Evolutionary conservation across 2,888 invertebrate species (phyloP).

Genomic region (Diadegma fenestrale): DNA sequence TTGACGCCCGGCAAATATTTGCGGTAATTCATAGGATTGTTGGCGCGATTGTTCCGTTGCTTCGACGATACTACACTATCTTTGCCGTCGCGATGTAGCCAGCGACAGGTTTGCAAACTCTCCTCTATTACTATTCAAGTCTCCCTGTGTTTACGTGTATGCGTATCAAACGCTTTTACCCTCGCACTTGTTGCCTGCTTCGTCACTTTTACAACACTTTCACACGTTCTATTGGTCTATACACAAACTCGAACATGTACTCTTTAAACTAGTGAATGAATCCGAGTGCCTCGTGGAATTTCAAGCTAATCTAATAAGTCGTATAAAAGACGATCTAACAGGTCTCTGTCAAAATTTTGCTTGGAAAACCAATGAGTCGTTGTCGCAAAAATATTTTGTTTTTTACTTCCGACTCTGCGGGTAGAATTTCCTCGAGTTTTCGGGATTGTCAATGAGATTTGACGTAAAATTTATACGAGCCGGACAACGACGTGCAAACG

Average conservation of each 20-base stretch:
- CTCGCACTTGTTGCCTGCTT: conserved; percentile 50
- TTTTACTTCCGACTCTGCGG: not conserved
- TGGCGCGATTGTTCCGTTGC: conserved; percentile 67
- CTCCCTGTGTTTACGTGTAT: conserved; percentile 35
- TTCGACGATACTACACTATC: conserved; percentile 45
- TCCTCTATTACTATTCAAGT: conserved; percentile 41
- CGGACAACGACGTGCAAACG: not conserved
- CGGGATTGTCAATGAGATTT: not conserved
- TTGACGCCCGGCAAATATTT: conserved; percentile 76
- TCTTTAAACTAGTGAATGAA: conserved; percentile 23
- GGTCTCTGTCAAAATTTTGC: not conserved
- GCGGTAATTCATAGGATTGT: conserved; percentile 74
- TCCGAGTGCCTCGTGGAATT: conserved; percentile 7
- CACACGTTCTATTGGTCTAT: conserved; percentile 38
- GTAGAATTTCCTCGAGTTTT: not conserved
- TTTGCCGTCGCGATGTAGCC: conserved; percentile 39
- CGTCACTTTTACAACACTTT: conserved; percentile 48
- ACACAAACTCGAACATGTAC: conserved; percentile 17
- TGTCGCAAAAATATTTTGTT: not conserved
- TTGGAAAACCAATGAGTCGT: not conserved
- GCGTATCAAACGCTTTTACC: conserved; percentile 44
- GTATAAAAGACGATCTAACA: not conserved
- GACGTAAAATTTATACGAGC: not conserved
- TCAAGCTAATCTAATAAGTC: conserved; percentile 1
- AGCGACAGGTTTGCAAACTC: conserved; percentile 39